Evolutionary conservation across 2,113 vertebrate species (phyloP).

Genomic region (Trogon melanurus): DNA sequence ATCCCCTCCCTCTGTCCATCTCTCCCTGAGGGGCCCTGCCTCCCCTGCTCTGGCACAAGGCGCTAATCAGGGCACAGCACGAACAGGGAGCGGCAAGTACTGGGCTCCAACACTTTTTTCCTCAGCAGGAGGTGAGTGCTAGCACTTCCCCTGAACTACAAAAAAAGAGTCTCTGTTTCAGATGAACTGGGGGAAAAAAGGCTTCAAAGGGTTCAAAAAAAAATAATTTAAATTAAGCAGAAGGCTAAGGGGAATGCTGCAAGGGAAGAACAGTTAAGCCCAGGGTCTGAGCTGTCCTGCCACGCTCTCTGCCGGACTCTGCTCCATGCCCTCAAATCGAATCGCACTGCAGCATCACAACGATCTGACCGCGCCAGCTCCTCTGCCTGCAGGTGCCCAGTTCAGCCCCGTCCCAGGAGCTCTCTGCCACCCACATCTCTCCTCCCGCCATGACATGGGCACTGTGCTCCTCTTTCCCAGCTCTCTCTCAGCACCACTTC

Average conservation of each 20-base stretch:
- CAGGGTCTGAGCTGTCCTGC: neutral
- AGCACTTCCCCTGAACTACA: neutral
- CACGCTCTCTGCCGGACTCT: rapidly evolving
- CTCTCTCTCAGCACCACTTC: neutral
- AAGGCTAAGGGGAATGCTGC: neutral
- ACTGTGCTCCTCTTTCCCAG: neutral
- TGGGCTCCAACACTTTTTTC: slow-evolving; percentile 23
- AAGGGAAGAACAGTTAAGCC: neutral
- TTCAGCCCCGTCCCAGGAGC: neutral
- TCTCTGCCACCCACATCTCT: neutral
- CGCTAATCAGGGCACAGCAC: slow-evolving; percentile 33
- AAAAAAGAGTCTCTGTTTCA: neutral
- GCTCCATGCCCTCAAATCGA: neutral
- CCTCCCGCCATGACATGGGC: neutral
- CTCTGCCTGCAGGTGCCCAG: neutral
- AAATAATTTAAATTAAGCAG: neutral
- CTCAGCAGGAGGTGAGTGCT: slow-evolving; percentile 35
- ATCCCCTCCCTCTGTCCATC: neutral
- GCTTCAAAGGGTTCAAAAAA: neutral
- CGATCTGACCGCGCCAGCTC: neutral
- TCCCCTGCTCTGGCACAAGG: neutral
- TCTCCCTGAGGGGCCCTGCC: neutral
- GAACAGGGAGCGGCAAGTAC: neutral
- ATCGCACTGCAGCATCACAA: neutral
- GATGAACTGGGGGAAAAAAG: neutral